Evolutionary conservation across 1,140 invertebrate species (phyloP).

Genomic region (Samia ricini): DNA sequence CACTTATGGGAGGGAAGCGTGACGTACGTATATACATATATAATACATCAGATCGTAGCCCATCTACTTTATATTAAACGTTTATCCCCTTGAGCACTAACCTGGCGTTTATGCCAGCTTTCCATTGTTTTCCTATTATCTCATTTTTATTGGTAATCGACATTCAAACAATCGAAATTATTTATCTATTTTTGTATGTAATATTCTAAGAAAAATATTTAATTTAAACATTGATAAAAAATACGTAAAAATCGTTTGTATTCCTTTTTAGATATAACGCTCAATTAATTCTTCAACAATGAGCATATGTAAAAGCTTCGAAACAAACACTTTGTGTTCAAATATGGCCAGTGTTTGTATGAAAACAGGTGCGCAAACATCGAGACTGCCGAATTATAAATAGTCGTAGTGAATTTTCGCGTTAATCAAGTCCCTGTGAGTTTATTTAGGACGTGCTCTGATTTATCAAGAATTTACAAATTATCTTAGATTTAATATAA

Average conservation of each 20-base stretch:
- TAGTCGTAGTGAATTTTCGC: slow-evolving; percentile 1
- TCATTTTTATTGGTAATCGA: too few relatives aligned
- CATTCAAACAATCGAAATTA: too few relatives aligned
- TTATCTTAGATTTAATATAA: background rate
- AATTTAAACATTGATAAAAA: background rate
- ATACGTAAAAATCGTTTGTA: background rate
- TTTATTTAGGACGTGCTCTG: slow-evolving; percentile 24
- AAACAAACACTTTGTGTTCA: background rate
- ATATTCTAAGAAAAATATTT: background rate
- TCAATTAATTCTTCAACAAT: background rate
- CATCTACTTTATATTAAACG: too few relatives aligned
- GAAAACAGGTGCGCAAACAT: slow-evolving; percentile 24
- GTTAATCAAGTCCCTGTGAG: slow-evolving; percentile 7
- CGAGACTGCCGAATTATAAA: slow-evolving; percentile 14
- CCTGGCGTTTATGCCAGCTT: too few relatives aligned
- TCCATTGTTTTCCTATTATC: too few relatives aligned
- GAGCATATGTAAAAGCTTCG: background rate
- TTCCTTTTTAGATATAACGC: background rate
- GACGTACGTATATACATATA: too few relatives aligned
- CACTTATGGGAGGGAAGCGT: too few relatives aligned
- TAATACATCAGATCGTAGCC: too few relatives aligned
- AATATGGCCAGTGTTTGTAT: slow-evolving; percentile 11
- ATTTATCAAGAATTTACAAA: slow-evolving; percentile 1
- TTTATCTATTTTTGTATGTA: too few relatives aligned
- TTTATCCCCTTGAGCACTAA: too few relatives aligned